A percentile compares a stretch with the other conserved stretches of the same genome.
phyloP scores from a whole-genome alignment of 2,888 invertebrate species.

The Xestoiulus laeticollis region DNA sequence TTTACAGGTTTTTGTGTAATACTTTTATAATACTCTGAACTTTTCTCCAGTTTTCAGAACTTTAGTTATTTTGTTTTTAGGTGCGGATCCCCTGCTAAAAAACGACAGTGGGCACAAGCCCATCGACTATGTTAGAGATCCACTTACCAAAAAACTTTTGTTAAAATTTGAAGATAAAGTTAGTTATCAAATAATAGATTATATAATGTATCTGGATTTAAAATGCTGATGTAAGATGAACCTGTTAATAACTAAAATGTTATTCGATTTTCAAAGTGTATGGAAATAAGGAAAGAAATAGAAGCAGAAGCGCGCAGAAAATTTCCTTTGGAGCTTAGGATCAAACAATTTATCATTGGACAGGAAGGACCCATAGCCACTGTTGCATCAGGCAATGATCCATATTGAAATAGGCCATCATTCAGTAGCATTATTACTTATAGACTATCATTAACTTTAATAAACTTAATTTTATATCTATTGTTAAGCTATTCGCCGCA shows the following conservation, averaged over 20 bases:
- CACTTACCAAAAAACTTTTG: constrained; percentile 67
- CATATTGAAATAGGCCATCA: no score
- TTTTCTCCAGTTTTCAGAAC: no score
- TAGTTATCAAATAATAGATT: background rate
- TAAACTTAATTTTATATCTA: constrained; percentile 31
- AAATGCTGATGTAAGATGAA: background rate
- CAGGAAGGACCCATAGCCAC: constrained; percentile 83
- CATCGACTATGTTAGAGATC: constrained; percentile 76
- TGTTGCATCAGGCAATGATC: constrained; percentile 77
- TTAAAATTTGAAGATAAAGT: constrained; percentile 44
- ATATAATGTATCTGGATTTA: background rate
- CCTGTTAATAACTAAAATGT: background rate
- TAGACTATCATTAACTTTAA: background rate
- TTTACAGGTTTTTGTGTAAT: no score
- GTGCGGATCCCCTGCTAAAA: constrained; percentile 70
- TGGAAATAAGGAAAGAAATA: constrained; percentile 68
- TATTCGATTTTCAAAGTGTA: constrained; percentile 45
- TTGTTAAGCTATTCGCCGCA: constrained; percentile 77
- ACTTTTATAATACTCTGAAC: no score
- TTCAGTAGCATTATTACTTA: background rate
- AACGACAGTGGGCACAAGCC: constrained; percentile 83
- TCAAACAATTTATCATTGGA: constrained; percentile 84
- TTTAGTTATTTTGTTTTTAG: constrained; percentile 58
- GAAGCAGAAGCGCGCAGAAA: constrained; percentile 81
- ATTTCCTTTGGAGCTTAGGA: constrained; percentile 83